Base-by-base conservation (phyloP, 2,113 vertebrate genomes). In the Irena cyanogastra region DNA sequence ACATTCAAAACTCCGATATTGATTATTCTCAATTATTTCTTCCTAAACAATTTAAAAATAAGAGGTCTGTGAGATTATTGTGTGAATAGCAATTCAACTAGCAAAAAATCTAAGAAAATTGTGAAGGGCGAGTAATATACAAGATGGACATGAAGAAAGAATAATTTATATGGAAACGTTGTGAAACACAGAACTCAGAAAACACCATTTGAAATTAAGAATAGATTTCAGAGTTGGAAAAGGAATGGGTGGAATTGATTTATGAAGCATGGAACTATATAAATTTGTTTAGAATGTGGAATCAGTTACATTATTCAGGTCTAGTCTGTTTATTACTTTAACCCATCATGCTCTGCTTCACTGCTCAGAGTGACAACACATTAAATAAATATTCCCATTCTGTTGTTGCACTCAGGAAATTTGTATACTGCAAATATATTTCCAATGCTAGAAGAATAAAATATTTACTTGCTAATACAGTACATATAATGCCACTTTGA, bases 301-400 rank as follows among this genome's bases (percentile, higher is more conserved):
- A 89, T 80, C 56, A 66, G 52, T 74, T 83, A 64, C 59, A 68
- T 81, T 92, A 93, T 87, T 95, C 63, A 93, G 33, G 23, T 52
- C 49, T 82, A 41, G 7, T 30, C 21, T 81, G n/a, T 90, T 93
- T 86, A 91, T 88, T 94, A 66, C 53, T 96, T 96, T 96, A 95
- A 96, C 87, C 60, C 47, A 61, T 84, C 76, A 45, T n/a, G 3
- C 39, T 87, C 83, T 89, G 60, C 30, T 61, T 85, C 89, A 81
- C n/a, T 50, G 19, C 11, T 92, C 22, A 37, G 53, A 44, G 19
- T 65, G 37, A 23, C 27, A 69, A 69, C 9, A 39, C 8, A 41
- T 66, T 77, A 88, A 75, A 59, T 57, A 82, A 79, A 77, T 72
- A 28, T 59, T 68, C 14, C 49, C 5, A 44, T 81, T 68, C 35